Conservation (phyloP, 2,888 invertebrate species). For the Caenorhabditis zanzibari region DNA sequence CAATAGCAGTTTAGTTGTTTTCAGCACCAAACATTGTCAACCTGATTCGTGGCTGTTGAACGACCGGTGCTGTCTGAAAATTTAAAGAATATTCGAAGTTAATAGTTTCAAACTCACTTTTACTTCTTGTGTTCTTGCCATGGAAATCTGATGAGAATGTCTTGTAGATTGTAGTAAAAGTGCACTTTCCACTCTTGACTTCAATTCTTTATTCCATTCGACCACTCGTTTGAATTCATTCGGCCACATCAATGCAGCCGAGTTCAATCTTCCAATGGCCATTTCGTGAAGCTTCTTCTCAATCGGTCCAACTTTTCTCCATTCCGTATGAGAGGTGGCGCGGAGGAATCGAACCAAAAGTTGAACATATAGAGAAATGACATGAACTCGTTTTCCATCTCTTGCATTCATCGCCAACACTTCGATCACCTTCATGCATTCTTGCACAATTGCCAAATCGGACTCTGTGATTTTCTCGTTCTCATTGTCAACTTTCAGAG, state of each 20-base stretch:
- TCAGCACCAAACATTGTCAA: conserved; percentile 78
- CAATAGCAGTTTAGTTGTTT: conserved; percentile 6
- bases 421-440: conserved; percentile 89
- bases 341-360: conserved; percentile 92
- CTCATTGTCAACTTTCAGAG: conserved; percentile 31
- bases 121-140: conserved; percentile 62
- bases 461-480: conserved; percentile 85
- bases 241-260: conserved; percentile 87
- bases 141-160: conserved; percentile 60
- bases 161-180: conserved; percentile 85
- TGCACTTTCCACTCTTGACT: conserved; percentile 91
- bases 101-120: conserved; percentile 42
- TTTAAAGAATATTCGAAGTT: not conserved
- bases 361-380: conserved; percentile 93
- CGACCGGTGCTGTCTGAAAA: conserved; percentile 55
- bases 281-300: conserved; percentile 88
- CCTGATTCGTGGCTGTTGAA: conserved; percentile 79
- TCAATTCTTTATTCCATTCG: conserved; percentile 90
- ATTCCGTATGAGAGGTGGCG: conserved; percentile 85
- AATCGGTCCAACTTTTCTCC: conserved; percentile 85
- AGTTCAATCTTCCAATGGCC: conserved; percentile 92
- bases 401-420: conserved; percentile 89
- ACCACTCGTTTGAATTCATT: conserved; percentile 85
- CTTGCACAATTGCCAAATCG: conserved; percentile 89
- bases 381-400: conserved; percentile 88